These are phyloP conservation scores for Octonoba sinensis DNA, from an alignment of 2,888 invertebrate species.

Conservation along the genomic window DNA sequence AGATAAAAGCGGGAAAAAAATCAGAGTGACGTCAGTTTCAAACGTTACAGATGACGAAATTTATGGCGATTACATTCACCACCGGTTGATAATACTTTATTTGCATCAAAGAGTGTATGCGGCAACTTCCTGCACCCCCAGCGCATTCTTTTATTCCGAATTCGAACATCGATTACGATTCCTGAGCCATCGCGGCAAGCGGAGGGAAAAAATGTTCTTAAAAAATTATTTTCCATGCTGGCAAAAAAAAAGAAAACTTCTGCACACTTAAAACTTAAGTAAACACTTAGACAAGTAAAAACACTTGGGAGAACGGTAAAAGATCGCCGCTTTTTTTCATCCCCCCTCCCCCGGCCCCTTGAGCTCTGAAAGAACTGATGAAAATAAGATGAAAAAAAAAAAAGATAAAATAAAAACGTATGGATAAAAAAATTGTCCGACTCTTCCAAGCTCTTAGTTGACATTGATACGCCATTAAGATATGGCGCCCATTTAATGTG, in stretches of 20 bases:
- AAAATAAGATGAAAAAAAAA: slow-evolving; percentile 16
- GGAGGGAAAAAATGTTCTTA: slow-evolving; percentile 5
- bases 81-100: slow-evolving; percentile 21
- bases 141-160: slow-evolving; percentile 21
- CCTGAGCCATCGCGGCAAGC: slow-evolving; percentile 5
- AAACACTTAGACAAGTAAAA: slow-evolving; percentile 63
- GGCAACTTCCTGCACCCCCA: background rate
- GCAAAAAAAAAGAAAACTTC: slow-evolving; percentile 8
- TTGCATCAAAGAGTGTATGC: background rate
- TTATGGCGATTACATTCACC: slow-evolving; percentile 31
- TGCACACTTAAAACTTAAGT: slow-evolving; percentile 61
- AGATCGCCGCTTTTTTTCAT: slow-evolving; percentile 20
- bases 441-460: slow-evolving; percentile 51
- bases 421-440: slow-evolving; percentile 24
- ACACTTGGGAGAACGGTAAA: slow-evolving; percentile 61
- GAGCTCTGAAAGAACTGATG: slow-evolving; percentile 11
- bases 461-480: slow-evolving; percentile 63
- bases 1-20: background rate
- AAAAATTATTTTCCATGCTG: slow-evolving; percentile 1
- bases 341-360: background rate
- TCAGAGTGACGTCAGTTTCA: background rate
- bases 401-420: slow-evolving; percentile 38
- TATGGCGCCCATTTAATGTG: slow-evolving; percentile 58
- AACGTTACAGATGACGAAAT: background rate
- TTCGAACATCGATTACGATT: slow-evolving; percentile 10